Conservation (phyloP, 2,888 invertebrate genomes). For the Erebia palarica region DNA sequence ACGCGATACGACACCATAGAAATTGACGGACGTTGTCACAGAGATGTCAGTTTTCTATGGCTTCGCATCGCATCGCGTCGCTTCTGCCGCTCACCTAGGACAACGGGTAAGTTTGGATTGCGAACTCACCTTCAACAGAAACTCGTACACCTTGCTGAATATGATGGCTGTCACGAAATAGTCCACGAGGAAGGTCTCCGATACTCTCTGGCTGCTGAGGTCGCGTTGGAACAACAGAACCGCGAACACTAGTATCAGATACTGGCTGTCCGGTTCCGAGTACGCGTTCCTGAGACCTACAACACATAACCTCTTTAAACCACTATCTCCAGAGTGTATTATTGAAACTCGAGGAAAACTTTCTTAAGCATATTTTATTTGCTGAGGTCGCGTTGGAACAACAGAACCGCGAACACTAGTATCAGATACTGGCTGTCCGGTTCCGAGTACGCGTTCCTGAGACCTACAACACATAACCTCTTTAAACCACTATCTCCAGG, state of each 20-base stretch:
- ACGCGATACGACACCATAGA: too few species aligned
- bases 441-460: constrained; percentile 95
- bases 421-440: constrained; percentile 96
- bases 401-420: constrained; percentile 92
- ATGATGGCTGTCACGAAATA: constrained; percentile 95
- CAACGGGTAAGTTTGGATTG: too few species aligned
- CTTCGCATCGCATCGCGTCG: too few species aligned
- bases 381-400: constrained; percentile 92
- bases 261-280: constrained; percentile 95
- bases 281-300: constrained; percentile 92
- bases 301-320: neutral
- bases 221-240: constrained; percentile 94
- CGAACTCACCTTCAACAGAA: constrained; percentile 90
- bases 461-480: constrained; percentile 64
- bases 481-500: too few species aligned
- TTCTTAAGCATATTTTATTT: too few species aligned
- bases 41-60: too few species aligned
- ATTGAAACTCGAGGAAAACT: too few species aligned
- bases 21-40: too few species aligned
- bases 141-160: constrained; percentile 95
- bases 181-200: constrained; percentile 95
- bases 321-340: too few species aligned
- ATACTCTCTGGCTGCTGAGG: constrained; percentile 83
- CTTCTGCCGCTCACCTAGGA: too few species aligned
- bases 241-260: constrained; percentile 94